A percentile compares a stretch with the other conserved stretches of the same genome.
phyloP scores from a whole-genome alignment of 2,113 vertebrate species.

The Tragelaphus buxtoni region DNA sequence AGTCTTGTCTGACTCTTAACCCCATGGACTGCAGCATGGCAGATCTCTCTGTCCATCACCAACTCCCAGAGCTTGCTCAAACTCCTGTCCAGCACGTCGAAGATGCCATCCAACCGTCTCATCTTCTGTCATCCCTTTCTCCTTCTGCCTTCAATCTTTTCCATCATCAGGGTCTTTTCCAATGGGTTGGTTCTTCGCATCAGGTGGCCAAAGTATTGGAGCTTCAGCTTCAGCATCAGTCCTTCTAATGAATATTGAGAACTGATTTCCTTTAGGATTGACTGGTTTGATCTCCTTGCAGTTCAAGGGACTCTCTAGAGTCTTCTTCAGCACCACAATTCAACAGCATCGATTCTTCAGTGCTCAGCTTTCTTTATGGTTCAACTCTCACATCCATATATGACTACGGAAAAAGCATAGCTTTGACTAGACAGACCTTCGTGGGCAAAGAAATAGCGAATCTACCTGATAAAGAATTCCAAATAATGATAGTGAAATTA shows the following conservation, averaged over 20 bases:
- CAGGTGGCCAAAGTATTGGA: background rate
- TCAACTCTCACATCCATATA: background rate
- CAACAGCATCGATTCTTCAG: rapidly evolving
- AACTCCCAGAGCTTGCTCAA: background rate
- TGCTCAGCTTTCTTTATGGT: background rate
- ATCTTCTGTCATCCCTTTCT: background rate
- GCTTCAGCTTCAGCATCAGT: background rate
- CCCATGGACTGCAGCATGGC: background rate
- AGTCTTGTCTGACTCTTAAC: background rate
- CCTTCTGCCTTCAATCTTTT: background rate
- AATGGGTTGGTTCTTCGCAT: background rate
- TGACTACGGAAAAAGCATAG: background rate
- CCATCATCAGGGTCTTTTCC: background rate
- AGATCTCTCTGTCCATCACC: background rate
- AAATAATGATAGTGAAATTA: too few relatives aligned
- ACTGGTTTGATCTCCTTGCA: background rate
- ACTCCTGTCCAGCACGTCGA: background rate
- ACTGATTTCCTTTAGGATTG: background rate
- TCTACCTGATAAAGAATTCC: too few relatives aligned
- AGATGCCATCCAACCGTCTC: background rate
- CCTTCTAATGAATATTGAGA: background rate
- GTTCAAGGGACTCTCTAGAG: background rate
- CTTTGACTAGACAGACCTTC: background rate
- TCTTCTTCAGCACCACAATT: background rate
- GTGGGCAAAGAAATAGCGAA: background rate